Percentiles rank a stretch among this genome's conserved stretches.
Conservation (phyloP, 2,797 vertebrate species). For the Scyliorhinus canicula region DNA sequence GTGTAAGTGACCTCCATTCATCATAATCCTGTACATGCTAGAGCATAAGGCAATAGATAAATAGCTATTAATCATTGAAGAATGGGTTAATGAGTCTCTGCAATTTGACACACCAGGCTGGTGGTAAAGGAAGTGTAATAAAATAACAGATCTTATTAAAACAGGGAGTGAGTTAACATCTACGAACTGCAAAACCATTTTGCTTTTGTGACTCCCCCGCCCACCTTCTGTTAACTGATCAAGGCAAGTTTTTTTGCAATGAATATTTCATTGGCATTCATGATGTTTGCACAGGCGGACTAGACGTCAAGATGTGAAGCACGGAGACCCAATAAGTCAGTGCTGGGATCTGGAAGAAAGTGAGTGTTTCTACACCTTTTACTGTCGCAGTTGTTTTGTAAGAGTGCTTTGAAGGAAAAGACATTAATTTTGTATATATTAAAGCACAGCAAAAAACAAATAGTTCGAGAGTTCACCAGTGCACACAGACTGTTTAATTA, state of each 20-base stretch:
- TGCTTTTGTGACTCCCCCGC: background rate
- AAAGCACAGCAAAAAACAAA: too few relatives aligned
- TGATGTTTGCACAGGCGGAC: slow-evolving; percentile 69
- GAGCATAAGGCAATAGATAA: background rate
- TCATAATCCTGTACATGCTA: background rate
- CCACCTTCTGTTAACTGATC: background rate
- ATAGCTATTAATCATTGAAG: background rate
- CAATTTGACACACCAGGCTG: background rate
- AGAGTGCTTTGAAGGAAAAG: too few relatives aligned
- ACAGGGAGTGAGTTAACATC: background rate
- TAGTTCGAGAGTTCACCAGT: background rate
- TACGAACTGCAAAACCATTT: slow-evolving; percentile 22
- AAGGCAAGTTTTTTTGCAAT: background rate
- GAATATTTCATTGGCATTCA: slow-evolving; percentile 37
- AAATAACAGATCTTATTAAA: background rate
- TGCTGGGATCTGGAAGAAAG: slow-evolving; percentile 91
- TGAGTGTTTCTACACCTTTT: slow-evolving; percentile 55
- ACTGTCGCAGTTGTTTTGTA: background rate
- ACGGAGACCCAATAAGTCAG: slow-evolving; percentile 87
- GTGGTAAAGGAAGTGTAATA: background rate
- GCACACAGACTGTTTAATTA: background rate
- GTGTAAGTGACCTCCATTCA: background rate
- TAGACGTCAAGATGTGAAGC: slow-evolving; percentile 91
- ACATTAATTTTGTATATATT: background rate
- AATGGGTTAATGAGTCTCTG: background rate